phyloP scores from a whole-genome alignment of 2,888 invertebrate species.

The Acanthococcus lagerstroemiae region DNA sequence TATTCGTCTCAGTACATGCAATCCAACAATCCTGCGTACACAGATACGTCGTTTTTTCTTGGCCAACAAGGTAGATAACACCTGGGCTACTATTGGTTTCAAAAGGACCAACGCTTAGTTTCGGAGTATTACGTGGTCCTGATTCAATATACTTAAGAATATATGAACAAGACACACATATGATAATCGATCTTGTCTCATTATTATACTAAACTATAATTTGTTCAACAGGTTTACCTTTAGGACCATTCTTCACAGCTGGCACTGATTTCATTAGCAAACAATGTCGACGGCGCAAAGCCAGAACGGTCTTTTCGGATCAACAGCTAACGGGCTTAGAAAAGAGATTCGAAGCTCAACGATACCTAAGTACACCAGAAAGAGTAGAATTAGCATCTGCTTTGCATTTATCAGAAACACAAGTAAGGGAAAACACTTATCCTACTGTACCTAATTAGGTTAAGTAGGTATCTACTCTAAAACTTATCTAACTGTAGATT shows the following conservation, averaged over 20 bases:
- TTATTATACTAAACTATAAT: background rate
- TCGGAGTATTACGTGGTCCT: no score
- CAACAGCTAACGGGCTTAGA: conserved; percentile 68
- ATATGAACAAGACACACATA: background rate
- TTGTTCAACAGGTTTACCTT: conserved; percentile 35
- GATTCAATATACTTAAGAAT: background rate
- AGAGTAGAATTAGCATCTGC: conserved; percentile 88
- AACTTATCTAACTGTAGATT: background rate
- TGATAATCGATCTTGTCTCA: conserved; percentile 2
- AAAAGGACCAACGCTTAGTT: no score
- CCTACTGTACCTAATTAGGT: background rate
- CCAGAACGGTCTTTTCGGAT: conserved; percentile 74
- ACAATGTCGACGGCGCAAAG: conserved; percentile 90
- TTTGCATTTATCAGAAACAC: conserved; percentile 84
- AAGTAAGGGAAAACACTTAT: conserved; percentile 46
- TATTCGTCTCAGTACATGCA: conserved; percentile 30
- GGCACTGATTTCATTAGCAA: conserved; percentile 66
- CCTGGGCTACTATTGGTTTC: no score
- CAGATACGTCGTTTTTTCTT: conserved; percentile 19
- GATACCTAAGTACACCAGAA: conserved; percentile 92
- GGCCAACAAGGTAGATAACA: conserved; percentile 19
- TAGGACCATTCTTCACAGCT: conserved; percentile 51
- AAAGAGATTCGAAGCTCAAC: conserved; percentile 86
- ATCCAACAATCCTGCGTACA: conserved; percentile 7
- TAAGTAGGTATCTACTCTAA: background rate